These are phyloP conservation scores for Antheraea assamensis DNA, from an alignment of 2,888 invertebrate species.

Conservation along the genomic window DNA sequence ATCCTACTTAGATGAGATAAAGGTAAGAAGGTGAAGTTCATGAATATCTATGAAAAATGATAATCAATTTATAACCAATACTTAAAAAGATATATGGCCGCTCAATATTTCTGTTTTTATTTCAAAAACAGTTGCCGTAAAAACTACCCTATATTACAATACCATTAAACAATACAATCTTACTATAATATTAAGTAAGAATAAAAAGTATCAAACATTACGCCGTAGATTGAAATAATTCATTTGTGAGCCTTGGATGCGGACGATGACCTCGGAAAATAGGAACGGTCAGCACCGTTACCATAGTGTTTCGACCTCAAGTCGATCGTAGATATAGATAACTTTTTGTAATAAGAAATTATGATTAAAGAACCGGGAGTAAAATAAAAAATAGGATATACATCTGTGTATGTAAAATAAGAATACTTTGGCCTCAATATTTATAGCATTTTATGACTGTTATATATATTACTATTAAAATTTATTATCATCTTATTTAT, in stretches of 20 bases:
- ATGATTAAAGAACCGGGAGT: neutral
- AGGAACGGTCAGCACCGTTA: conserved; percentile 40
- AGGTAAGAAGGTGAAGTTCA: no score
- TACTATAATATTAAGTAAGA: neutral
- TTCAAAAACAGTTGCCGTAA: no score
- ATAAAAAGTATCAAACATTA: conserved; percentile 25
- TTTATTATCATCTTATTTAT: neutral
- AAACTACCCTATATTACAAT: no score
- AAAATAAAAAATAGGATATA: neutral
- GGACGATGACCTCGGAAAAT: conserved; percentile 53
- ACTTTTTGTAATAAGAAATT: neutral
- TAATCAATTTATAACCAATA: no score
- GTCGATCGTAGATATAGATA: conserved; percentile 12
- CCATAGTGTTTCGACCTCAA: conserved; percentile 34
- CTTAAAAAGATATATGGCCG: no score
- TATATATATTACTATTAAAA: no score
- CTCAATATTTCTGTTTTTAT: no score
- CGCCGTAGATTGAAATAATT: conserved; percentile 38
- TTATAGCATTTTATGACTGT: no score
- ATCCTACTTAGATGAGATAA: no score
- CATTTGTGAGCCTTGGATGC: conserved; percentile 44
- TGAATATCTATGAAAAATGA: no score
- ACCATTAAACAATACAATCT: neutral
- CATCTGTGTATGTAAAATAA: neutral
- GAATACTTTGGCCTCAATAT: neutral